Evolutionary conservation across 2,113 vertebrate species (phyloP).

Genomic region (Brienomyrus brachyistius): DNA sequence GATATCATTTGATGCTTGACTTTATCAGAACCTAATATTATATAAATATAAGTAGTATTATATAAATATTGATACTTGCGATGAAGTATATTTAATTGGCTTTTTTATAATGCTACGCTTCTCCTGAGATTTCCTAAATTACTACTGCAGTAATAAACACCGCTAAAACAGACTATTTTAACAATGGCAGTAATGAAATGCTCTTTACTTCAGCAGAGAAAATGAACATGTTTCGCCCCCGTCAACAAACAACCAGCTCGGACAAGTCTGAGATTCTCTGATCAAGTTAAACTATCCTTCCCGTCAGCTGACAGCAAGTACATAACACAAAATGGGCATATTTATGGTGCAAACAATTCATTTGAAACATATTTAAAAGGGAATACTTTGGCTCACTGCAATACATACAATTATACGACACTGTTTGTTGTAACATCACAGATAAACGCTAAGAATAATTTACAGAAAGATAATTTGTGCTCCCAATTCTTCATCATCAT

Average conservation of each 20-base stretch:
- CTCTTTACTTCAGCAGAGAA: not conserved
- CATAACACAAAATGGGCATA: not conserved
- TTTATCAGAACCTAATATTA: not conserved
- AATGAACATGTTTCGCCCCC: not conserved
- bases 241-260: not conserved
- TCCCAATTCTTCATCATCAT: not conserved
- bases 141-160: not conserved
- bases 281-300: not conserved
- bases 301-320: not conserved
- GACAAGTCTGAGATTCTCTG: not conserved
- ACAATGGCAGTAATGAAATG: not conserved
- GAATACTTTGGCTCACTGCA: not conserved
- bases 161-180: not conserved
- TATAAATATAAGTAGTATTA: not conserved
- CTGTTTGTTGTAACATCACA: not conserved
- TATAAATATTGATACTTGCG: not conserved
- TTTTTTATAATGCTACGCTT: not conserved
- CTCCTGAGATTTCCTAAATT: not conserved
- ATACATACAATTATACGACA: not conserved
- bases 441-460: not conserved
- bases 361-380: not conserved
- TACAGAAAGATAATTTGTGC: not conserved
- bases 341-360: not conserved
- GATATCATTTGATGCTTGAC: not conserved
- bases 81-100: not conserved